Conservation (phyloP, 2,888 invertebrate genomes). For the Apamea monoglypha region DNA sequence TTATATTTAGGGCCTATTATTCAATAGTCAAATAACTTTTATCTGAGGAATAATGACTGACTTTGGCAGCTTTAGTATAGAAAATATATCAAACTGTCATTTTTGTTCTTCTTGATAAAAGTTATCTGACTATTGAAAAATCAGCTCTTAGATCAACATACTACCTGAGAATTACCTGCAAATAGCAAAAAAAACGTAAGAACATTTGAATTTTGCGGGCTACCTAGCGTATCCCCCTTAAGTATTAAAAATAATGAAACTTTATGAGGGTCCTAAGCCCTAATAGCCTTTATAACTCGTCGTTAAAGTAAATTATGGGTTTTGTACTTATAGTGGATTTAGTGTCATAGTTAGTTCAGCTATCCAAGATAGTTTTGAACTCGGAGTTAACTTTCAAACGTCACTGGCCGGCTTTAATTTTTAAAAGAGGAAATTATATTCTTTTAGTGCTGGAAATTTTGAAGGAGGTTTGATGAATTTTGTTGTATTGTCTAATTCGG, state of each 20-base stretch:
- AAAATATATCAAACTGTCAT: too few species aligned
- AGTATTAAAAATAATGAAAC: constrained; percentile 61
- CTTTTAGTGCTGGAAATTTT: constrained; percentile 11
- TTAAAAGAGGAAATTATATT: too few species aligned
- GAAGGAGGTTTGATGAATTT: neutral
- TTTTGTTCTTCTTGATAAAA: too few species aligned
- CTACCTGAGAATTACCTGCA: neutral
- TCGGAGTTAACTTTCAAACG: neutral
- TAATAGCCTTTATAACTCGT: constrained; percentile 36
- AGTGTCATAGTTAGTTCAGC: constrained; percentile 9
- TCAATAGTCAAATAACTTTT: too few species aligned
- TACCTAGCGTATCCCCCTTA: neutral
- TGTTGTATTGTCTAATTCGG: neutral
- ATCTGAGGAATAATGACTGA: too few species aligned
- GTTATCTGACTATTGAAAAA: too few species aligned
- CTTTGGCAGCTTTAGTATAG: too few species aligned
- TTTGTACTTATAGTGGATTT: constrained; percentile 21
- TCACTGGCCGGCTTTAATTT: neutral
- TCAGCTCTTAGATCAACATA: neutral
- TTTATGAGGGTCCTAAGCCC: constrained; percentile 48
- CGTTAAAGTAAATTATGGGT: constrained; percentile 35
- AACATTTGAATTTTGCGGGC: neutral
- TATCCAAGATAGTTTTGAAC: constrained; percentile 18
- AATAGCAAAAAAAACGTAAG: neutral
- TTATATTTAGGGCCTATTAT: too few species aligned